phyloP scores from a whole-genome alignment of 2,113 vertebrate species.

The Siphamia tubifer region DNA sequence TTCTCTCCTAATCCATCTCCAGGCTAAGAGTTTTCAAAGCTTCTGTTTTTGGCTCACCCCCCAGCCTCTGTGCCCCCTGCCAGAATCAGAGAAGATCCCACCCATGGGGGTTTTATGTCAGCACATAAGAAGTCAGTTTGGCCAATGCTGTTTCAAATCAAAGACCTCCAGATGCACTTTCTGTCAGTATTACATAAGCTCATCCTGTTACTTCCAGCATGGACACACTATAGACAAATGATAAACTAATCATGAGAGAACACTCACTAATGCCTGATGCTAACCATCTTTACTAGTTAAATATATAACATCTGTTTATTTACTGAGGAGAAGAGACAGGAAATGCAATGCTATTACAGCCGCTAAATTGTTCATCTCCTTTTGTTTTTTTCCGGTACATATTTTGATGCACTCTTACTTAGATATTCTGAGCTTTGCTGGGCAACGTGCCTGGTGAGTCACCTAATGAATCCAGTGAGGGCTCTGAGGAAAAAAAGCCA shows the following conservation, averaged over 20 bases:
- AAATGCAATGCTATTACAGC: constrained; percentile 27
- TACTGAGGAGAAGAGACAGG: not conserved
- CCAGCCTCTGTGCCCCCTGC: constrained; percentile 4
- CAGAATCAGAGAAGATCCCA: constrained; percentile 34
- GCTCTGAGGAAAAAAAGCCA: constrained; percentile 46
- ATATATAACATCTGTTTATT: constrained; percentile 11
- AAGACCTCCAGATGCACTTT: constrained; percentile 21
- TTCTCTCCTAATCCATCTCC: not conserved
- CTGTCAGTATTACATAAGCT: constrained; percentile 2
- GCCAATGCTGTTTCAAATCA: constrained; percentile 10
- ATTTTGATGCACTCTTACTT: constrained; percentile 57
- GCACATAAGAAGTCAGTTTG: constrained; percentile 37
- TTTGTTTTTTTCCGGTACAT: constrained; percentile 28
- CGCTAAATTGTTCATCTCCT: constrained; percentile 46
- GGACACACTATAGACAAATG: constrained; percentile 9
- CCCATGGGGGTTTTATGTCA: constrained; percentile 23
- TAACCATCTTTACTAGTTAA: constrained; percentile 4
- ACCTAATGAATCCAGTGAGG: constrained; percentile 65
- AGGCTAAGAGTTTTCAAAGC: constrained; percentile 11
- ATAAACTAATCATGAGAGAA: constrained; percentile 1
- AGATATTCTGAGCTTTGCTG: constrained; percentile 45
- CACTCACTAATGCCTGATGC: not conserved
- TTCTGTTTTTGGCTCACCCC: constrained; percentile 24
- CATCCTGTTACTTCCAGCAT: not conserved
- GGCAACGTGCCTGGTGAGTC: constrained; percentile 59